A percentile compares a stretch with the other conserved stretches of the same genome.
These are phyloP conservation scores for Baccha elongata DNA, from an alignment of 2,888 invertebrate genomes.

Conservation along the genomic window DNA sequence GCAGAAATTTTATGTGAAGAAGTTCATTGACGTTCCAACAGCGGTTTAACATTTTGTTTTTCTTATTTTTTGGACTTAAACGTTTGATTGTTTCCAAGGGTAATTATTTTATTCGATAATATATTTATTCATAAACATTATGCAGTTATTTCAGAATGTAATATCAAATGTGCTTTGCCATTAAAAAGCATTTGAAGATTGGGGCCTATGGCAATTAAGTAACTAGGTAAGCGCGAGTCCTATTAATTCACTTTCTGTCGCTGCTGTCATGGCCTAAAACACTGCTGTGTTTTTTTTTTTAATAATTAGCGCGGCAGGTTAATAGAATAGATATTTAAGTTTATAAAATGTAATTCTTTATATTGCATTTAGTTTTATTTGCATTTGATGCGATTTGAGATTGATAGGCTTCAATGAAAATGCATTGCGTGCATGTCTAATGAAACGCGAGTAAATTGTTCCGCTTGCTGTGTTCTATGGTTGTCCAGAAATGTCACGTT, in stretches of 20 bases:
- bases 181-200: constrained; percentile 41
- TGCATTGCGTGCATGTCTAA: constrained; percentile 13
- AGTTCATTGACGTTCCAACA: constrained; percentile 72
- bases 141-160: constrained; percentile 55
- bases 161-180: neutral
- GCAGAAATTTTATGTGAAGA: constrained; percentile 43
- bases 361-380: neutral
- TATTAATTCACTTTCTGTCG: constrained; percentile 15
- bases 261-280: constrained; percentile 39
- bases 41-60: constrained; percentile 72
- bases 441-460: constrained; percentile 21
- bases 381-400: neutral
- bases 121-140: constrained; percentile 47
- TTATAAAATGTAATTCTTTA: neutral
- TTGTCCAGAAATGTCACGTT: constrained; percentile 67
- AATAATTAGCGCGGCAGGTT: constrained; percentile 64
- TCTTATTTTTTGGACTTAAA: constrained; percentile 58
- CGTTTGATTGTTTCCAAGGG: constrained; percentile 59
- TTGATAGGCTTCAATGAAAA: neutral
- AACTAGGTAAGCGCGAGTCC: constrained; percentile 57
- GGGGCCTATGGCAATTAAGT: constrained; percentile 58
- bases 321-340: constrained; percentile 25
- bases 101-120: constrained; percentile 57
- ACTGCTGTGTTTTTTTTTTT: constrained; percentile 21
- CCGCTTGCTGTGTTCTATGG: constrained; percentile 16